Evolutionary conservation across 2,113 vertebrate genomes (phyloP).

Genomic region (Apodemus sylvaticus): DNA sequence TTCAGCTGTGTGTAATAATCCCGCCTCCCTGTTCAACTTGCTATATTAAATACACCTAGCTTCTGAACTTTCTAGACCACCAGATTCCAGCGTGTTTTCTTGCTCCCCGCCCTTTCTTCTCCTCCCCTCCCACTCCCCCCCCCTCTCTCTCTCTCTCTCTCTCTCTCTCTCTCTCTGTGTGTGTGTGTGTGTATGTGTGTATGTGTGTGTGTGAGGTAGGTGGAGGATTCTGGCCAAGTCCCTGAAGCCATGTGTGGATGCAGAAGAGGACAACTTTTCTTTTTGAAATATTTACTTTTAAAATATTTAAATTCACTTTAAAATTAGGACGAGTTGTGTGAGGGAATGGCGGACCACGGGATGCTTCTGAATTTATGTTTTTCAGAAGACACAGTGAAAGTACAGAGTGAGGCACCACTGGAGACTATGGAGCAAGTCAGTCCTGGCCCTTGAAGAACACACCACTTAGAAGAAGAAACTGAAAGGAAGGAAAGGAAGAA

Average conservation of each 20-base stretch:
- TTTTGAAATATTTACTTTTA: not conserved
- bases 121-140: not conserved
- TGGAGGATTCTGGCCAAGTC: not conserved
- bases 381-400: not conserved
- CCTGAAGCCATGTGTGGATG: not conserved
- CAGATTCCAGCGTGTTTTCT: not conserved
- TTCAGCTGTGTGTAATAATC: not conserved
- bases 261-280: not conserved
- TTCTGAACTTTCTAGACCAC: not conserved
- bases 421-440: not conserved
- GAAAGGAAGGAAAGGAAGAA: slow-evolving; percentile 5
- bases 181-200: not conserved
- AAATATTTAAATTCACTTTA: not conserved
- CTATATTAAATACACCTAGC: not conserved
- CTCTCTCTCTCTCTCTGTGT: not conserved
- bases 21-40: not conserved
- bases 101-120: not conserved
- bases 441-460: not conserved
- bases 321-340: not conserved
- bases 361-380: not conserved
- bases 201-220: not conserved
- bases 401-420: not conserved
- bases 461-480: not conserved
- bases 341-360: too few relatives aligned
- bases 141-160: too few relatives aligned